phyloP scores from a whole-genome alignment of 2,888 invertebrate genomes.

The Agrotis segetum region DNA sequence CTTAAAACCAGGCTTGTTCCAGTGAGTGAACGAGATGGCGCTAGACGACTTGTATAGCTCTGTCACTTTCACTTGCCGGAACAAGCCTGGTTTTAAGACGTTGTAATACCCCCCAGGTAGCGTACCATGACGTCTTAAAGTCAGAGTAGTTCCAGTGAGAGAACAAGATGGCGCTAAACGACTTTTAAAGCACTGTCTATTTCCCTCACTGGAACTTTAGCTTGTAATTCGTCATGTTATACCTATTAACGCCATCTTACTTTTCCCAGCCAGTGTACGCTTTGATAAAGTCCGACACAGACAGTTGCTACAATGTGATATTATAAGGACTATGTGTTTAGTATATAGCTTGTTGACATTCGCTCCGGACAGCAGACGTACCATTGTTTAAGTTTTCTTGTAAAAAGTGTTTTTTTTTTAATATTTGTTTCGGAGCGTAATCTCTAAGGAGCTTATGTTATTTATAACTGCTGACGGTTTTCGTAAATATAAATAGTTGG shows the following conservation, averaged over 20 bases:
- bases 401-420: slow-evolving; percentile 32
- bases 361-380: slow-evolving; percentile 23
- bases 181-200: too few relatives aligned
- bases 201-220: too few relatives aligned
- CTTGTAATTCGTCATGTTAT: too few relatives aligned
- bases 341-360: slow-evolving; percentile 33
- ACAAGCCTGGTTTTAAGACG: too few relatives aligned
- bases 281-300: slow-evolving; percentile 19
- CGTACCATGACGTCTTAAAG: too few relatives aligned
- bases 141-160: too few relatives aligned
- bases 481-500: slow-evolving; percentile 16
- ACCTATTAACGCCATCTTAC: not conserved
- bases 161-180: too few relatives aligned
- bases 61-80: too few relatives aligned
- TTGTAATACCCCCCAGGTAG: too few relatives aligned
- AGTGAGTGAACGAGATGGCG: too few relatives aligned
- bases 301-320: slow-evolving; percentile 46
- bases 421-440: slow-evolving; percentile 45
- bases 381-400: slow-evolving; percentile 43
- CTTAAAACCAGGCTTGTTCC: too few relatives aligned
- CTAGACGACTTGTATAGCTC: too few relatives aligned
- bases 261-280: not conserved
- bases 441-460: slow-evolving; percentile 40
- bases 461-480: slow-evolving; percentile 23
- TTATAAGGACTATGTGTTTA: slow-evolving; percentile 40